Evolutionary conservation across 2,797 vertebrate genomes (phyloP), one percentile per base, ranked within the genome.

Genomic region (Brachyrhaphis roseni): DNA sequence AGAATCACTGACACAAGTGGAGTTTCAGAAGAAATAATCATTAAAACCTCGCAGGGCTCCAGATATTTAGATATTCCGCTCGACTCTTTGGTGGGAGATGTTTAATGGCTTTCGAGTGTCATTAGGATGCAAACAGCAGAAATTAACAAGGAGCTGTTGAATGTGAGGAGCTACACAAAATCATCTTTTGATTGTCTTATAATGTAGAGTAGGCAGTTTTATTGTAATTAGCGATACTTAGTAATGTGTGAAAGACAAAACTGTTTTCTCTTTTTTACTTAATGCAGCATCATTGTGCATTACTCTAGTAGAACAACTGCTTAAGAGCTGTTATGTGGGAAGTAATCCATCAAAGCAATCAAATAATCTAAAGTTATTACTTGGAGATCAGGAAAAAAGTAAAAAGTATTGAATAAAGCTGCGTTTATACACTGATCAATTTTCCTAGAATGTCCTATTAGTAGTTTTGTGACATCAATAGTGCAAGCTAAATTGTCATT

Each of bases 111-210:
- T 91, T 78, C 77, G 68, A 89, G 84, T 84, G 83, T 86, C 87
- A 88, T 90, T 91, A 88, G 79, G 80, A 84, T 73, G 88, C 79
- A 82, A 87, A 86, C 68, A 84, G 79, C 80, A 78, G 59, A 89
- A 87, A 62, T 87, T 88, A 68, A 83, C 20, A 3, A 68, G 66
- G 72, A 85, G 86, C 46, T 82, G 84, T 83, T 86, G 73, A 87
- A 86, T 73, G 78, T 77, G 72, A 87, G 76, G 76, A 86, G 86
- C 73, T 12, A 78, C 77, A 86, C 77, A 87, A 89, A 88, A 90
- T 88, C 84, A 90, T 88, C 57, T 82, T 88, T 89, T 91, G 86
- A 91, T 91, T 90, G 84, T 87, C 73, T 89, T 87, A 84, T 89
- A 90, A 92, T 92, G 84, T 86, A 78, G 76, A 28, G 73, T 81